A percentile compares a stretch with the other conserved stretches of the same genome.
Evolutionary conservation across 2,888 invertebrate species (phyloP).

Genomic region (Dioctria rufipes): DNA sequence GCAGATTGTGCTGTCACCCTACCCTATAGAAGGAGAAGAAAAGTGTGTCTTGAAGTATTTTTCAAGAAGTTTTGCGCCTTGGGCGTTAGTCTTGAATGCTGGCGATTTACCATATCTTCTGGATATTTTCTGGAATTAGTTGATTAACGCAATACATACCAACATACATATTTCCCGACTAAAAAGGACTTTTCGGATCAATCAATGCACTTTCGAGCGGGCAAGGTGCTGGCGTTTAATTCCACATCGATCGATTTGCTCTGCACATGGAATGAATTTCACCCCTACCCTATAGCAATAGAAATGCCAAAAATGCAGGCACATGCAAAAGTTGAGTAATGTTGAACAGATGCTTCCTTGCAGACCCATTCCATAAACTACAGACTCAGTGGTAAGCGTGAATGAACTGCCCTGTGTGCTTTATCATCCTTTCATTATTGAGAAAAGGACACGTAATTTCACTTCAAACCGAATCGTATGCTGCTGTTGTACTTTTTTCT

Average conservation of each 20-base stretch:
- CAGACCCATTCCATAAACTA: conserved; percentile 13
- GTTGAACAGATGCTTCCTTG: conserved; percentile 45
- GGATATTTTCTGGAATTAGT: neutral
- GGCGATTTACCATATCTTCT: neutral
- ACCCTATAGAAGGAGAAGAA: neutral
- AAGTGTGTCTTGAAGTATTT: neutral
- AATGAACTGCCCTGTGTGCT: conserved; percentile 49
- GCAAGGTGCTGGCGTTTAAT: neutral
- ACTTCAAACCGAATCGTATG: conserved; percentile 39
- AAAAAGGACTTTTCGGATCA: neutral
- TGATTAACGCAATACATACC: neutral
- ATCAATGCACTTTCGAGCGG: neutral
- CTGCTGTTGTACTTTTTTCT: neutral
- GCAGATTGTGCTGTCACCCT: conserved; percentile 8
- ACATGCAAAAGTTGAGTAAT: conserved; percentile 22
- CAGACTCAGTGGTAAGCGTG: conserved; percentile 37
- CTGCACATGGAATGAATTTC: neutral
- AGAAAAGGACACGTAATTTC: conserved; percentile 50
- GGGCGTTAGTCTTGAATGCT: neutral
- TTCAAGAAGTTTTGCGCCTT: neutral
- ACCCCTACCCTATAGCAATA: neutral
- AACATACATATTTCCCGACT: conserved; percentile 11
- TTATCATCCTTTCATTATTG: conserved; percentile 45
- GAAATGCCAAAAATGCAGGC: conserved; percentile 31
- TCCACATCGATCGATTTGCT: neutral